Conservation (phyloP, 2,888 invertebrate genomes). For the Apantesis nais region DNA sequence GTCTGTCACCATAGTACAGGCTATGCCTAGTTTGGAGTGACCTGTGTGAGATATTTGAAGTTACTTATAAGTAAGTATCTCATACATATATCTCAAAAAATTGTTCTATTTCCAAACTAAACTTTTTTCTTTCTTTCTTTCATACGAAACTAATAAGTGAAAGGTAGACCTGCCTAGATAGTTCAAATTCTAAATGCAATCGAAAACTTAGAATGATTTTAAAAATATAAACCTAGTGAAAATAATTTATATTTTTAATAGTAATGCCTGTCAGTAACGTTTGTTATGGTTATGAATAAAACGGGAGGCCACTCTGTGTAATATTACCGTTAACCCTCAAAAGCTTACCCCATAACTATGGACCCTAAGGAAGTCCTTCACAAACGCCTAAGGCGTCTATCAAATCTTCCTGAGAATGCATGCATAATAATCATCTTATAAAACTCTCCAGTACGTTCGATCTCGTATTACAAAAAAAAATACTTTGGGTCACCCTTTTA, state of each 20-base stretch:
- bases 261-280: constrained; percentile 14
- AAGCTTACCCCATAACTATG: constrained; percentile 53
- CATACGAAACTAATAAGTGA: too few relatives aligned
- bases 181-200: neutral
- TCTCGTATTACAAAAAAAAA: constrained; percentile 79
- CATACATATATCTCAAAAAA: too few relatives aligned
- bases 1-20: too few relatives aligned
- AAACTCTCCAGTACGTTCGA: constrained; percentile 64
- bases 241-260: neutral
- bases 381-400: constrained; percentile 70
- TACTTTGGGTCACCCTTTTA: constrained; percentile 74
- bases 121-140: too few relatives aligned
- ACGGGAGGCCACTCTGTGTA: constrained; percentile 32
- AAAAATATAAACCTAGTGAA: neutral
- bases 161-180: too few relatives aligned
- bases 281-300: constrained; percentile 23
- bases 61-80: too few relatives aligned
- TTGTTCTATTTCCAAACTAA: too few relatives aligned
- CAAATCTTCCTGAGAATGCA: constrained; percentile 84
- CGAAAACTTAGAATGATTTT: neutral
- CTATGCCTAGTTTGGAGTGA: too few relatives aligned
- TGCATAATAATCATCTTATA: constrained; percentile 81
- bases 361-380: constrained; percentile 71
- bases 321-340: constrained; percentile 65
- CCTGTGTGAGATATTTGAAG: too few relatives aligned